Conservation (phyloP, 1,140 invertebrate species). For the Lepidurus apus region DNA sequence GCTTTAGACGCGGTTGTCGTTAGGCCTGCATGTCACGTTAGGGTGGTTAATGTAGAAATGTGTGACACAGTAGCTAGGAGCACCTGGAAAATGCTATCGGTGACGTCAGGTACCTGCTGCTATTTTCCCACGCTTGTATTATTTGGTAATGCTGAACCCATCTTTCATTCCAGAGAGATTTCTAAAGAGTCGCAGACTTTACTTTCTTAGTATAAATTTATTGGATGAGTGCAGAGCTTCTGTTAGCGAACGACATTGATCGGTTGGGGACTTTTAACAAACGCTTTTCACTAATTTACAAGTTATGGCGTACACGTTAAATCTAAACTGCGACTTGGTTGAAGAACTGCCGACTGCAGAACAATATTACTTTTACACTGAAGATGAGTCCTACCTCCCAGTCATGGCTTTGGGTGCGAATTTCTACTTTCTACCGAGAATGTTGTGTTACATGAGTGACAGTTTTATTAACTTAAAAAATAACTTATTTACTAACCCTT, state of each 20-base stretch:
- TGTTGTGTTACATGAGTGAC: too few species aligned
- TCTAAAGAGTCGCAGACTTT: background rate
- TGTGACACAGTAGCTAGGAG: background rate
- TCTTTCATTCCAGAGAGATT: conserved; percentile 6
- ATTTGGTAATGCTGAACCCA: background rate
- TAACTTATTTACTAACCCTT: background rate
- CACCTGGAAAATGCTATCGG: conserved; percentile 21
- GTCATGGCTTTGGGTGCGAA: conserved; percentile 12
- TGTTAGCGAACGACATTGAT: conserved; percentile 2
- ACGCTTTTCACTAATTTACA: background rate
- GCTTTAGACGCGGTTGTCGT: too few species aligned
- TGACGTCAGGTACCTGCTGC: conserved; percentile 2
- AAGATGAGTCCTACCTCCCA: conserved; percentile 5
- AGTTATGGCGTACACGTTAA: background rate
- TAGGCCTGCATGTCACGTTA: background rate
- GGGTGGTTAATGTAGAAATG: conserved; percentile 5
- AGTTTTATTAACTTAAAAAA: too few species aligned
- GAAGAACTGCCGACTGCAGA: background rate
- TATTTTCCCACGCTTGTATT: conserved; percentile 7
- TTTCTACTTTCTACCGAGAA: background rate
- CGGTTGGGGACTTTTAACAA: background rate
- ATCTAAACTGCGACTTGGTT: background rate
- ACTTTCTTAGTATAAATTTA: conserved; percentile 10
- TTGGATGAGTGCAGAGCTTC: background rate
- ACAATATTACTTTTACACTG: background rate